Evolutionary conservation across 92 coral and sea anemone genomes (phyloP).

Genomic region (Epizoanthus scotinus): DNA sequence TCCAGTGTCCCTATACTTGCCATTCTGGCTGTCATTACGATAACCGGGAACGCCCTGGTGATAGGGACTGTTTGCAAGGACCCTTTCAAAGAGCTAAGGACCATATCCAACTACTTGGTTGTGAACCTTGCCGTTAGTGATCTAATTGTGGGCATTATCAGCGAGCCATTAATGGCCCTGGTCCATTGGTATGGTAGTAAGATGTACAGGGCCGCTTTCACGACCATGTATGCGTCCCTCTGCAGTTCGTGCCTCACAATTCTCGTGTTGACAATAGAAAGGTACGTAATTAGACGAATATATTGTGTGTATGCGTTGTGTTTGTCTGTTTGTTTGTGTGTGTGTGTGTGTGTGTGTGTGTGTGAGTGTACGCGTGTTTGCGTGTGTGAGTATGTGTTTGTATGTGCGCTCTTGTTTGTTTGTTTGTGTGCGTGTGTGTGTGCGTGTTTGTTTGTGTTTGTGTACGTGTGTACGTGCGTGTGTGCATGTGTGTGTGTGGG

Average conservation of each 20-base stretch:
- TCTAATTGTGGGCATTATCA: slow-evolving; percentile 49
- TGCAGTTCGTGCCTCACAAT: slow-evolving; percentile 49
- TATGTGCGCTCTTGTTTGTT: too few relatives aligned
- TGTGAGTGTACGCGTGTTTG: neutral
- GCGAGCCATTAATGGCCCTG: slow-evolving; percentile 54
- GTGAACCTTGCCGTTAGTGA: slow-evolving; percentile 63
- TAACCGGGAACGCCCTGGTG: slow-evolving; percentile 50
- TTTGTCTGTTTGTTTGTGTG: too few relatives aligned
- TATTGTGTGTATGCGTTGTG: too few relatives aligned
- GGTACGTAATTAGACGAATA: neutral
- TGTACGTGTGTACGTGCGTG: too few relatives aligned
- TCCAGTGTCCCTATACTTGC: slow-evolving; percentile 10
- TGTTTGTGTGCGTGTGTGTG: too few relatives aligned
- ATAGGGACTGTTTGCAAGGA: slow-evolving; percentile 47
- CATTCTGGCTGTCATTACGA: slow-evolving; percentile 40
- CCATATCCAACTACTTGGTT: slow-evolving; percentile 51
- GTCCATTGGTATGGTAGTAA: slow-evolving; percentile 33
- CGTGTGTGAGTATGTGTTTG: neutral
- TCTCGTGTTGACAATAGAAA: slow-evolving; percentile 53
- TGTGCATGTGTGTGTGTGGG: too few relatives aligned
- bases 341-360: too few relatives aligned
- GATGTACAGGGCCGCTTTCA: slow-evolving; percentile 32
- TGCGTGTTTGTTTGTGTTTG: too few relatives aligned
- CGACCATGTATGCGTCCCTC: slow-evolving; percentile 37
- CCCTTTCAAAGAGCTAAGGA: slow-evolving; percentile 61